These are phyloP conservation scores for Monochamus saltuarius DNA, from an alignment of 1,140 invertebrate species.

Conservation along the genomic window DNA sequence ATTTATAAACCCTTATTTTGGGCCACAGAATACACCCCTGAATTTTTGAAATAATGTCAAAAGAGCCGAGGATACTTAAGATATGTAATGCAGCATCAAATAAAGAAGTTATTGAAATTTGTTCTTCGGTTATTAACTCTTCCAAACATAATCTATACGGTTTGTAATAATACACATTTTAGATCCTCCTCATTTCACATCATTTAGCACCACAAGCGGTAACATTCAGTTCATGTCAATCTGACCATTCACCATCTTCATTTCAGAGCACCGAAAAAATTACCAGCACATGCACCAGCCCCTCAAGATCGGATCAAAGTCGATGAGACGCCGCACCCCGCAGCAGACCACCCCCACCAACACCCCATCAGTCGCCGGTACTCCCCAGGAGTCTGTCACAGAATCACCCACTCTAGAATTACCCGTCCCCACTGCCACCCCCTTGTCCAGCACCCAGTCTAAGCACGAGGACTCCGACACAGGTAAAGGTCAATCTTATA, in stretches of 20 bases:
- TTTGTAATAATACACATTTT: too few relatives aligned
- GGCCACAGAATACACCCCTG: too few relatives aligned
- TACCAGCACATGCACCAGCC: slow-evolving; percentile 68
- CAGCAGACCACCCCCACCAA: slow-evolving; percentile 45
- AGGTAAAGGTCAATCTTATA: slow-evolving; percentile 37
- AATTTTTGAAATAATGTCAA: too few relatives aligned
- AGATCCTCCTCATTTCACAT: too few relatives aligned
- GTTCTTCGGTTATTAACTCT: too few relatives aligned
- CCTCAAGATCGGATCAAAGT: slow-evolving; percentile 56
- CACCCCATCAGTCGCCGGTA: slow-evolving; percentile 52
- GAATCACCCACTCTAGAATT: slow-evolving; percentile 23
- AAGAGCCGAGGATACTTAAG: too few relatives aligned
- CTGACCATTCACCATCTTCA: slow-evolving; percentile 11
- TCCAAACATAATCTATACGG: too few relatives aligned
- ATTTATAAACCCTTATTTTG: too few relatives aligned
- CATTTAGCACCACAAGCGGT: too few relatives aligned
- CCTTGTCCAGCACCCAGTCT: slow-evolving; percentile 18
- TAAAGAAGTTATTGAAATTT: too few relatives aligned
- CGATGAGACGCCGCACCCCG: slow-evolving; percentile 47
- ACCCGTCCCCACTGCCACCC: slow-evolving; percentile 31
- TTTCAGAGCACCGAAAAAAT: slow-evolving; percentile 62
- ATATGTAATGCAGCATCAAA: too few relatives aligned
- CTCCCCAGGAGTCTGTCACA: slow-evolving; percentile 55
- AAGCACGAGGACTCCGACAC: slow-evolving; percentile 41
- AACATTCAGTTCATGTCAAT: too few relatives aligned